A percentile compares a stretch with the other conserved stretches of the same genome.
These are phyloP conservation scores for Atherix ibis DNA, from an alignment of 2,888 invertebrate genomes.

Conservation along the genomic window DNA sequence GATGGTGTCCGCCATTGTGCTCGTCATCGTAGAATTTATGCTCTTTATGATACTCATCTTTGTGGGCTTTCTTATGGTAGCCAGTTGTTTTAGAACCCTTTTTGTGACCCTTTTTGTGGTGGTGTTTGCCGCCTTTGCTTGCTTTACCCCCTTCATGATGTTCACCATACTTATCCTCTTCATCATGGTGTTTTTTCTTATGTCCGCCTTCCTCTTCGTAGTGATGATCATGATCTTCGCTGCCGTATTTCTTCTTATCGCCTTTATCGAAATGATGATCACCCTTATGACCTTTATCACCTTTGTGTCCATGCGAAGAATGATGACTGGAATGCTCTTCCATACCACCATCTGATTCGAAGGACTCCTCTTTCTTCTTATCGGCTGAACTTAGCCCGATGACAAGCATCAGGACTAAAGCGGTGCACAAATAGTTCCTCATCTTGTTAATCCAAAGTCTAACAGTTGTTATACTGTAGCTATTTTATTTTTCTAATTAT, in stretches of 20 bases:
- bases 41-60: constrained; percentile 74
- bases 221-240: constrained; percentile 61
- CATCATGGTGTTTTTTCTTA: constrained; percentile 66
- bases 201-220: constrained; percentile 64
- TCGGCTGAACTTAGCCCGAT: constrained; percentile 18
- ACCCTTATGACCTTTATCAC: constrained; percentile 62
- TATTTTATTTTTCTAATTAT: too few species aligned
- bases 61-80: constrained; percentile 72
- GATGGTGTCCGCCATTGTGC: constrained; percentile 69
- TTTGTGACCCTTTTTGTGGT: constrained; percentile 70
- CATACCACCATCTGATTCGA: constrained; percentile 26
- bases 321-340: constrained; percentile 25
- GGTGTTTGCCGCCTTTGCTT: constrained; percentile 64
- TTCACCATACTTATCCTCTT: constrained; percentile 56
- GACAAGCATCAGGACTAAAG: constrained; percentile 13
- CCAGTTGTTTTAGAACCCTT: constrained; percentile 73
- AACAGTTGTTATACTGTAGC: background rate
- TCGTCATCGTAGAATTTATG: constrained; percentile 80
- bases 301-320: constrained; percentile 48
- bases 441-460: constrained; percentile 4
- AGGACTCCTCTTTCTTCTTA: constrained; percentile 25
- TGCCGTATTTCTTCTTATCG: constrained; percentile 60
- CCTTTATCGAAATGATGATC: constrained; percentile 65
- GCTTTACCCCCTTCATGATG: constrained; percentile 65
- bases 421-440: constrained; percentile 11